Base-by-base conservation (phyloP, 2,113 vertebrate genomes). In the Plotosus lineatus region DNA sequence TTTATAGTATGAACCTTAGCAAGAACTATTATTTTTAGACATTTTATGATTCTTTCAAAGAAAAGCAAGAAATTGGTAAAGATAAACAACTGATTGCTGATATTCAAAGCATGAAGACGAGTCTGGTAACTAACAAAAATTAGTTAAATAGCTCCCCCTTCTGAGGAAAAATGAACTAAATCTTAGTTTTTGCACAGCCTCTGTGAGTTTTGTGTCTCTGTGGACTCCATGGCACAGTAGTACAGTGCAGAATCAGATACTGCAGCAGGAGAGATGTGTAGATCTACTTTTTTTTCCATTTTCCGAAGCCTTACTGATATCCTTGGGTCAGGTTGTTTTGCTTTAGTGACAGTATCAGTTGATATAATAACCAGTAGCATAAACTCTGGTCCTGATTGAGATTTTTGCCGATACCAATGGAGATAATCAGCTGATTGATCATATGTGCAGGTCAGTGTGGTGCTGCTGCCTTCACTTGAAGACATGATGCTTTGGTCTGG, bases 171-270 rank as follows among this genome's bases (percentile, higher is more conserved):
- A 6, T 14, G 17, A 50, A 50, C 4, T 14, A 50, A n/a, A n/a
- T n/a, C 14, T 4, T 0, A 23, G 6, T 1, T 80, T 83, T 82
- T 83, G 84, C 86, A 38, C 61, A 61, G 68, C 28, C 33, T 8
- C 17, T 2, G n/a, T 58, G 38, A 46, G 78, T 77, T 80, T 78
- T 44, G 58, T 81, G 46, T 76, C 53, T 83, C 83, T 84, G 83
- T 84, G 82, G 80, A 80, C 51, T 40, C 0, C 80, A 86, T 68
- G 36, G 78, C 78, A 76, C 84, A 85, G 75, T 84, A 84, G 55
- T 87, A 44, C 51, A 86, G 8, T 17, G 84, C 84, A 69, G 82
- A 74, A 69, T 84, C 82, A 72, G 19, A 40, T 63, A 80, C n/a
- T 75, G 66, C n/a, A 65, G 77, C 80, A 75, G 79, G 50, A 28